Base-by-base conservation (phyloP, 2,797 vertebrate genomes). In the Parotocinclus haroldoi region DNA sequence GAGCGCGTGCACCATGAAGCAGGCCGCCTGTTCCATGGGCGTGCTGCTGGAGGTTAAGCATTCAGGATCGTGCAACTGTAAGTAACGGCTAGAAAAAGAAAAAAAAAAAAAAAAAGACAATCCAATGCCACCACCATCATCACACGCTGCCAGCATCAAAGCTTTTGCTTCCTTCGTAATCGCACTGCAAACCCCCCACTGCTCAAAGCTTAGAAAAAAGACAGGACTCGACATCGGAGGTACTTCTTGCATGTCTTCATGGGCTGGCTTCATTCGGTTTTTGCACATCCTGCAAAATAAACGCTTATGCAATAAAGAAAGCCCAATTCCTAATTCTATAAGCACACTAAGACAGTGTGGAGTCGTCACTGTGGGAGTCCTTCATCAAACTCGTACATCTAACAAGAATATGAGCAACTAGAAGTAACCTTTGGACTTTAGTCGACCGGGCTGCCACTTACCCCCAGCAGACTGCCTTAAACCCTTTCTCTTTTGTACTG, bases 31-130 rank as follows among this genome's bases (percentile, higher is more conserved):
- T 80, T 94, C 95, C 64, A 80, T 93, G 84, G 94, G 96, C 48
- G 86, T 91, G 79, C 89, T 98, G 82, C 91, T 99, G 86, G 96
- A 99, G 85, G 94, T 99, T 79, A 99, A 98, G 86, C 96, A 99
- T 83, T 90, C 91, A 0, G 95, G 96, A 93, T 96, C 94, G 89
- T 99, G 96, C 92, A 99, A 98, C 91, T 98, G 96, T 99, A 99
- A 98, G 95, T 98, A 94, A 88, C 18, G 44, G 65, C 56, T 66
- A 10, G 18, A 80, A 73, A 77, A 82, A 84, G 84, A 89, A 91
- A 90, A 89, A 87, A 66, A 10, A 36, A 80, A 73, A 77, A 82
- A 84, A 85, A 89, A 91, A 90, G 90, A 87, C 81, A 81, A 83
- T 82, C 89, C 87, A 88, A 79, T 88, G 88, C 88, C 65, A 69